These are phyloP conservation scores for Papilio aristodemus DNA, from an alignment of 1,140 invertebrate species.

Conservation along the genomic window DNA sequence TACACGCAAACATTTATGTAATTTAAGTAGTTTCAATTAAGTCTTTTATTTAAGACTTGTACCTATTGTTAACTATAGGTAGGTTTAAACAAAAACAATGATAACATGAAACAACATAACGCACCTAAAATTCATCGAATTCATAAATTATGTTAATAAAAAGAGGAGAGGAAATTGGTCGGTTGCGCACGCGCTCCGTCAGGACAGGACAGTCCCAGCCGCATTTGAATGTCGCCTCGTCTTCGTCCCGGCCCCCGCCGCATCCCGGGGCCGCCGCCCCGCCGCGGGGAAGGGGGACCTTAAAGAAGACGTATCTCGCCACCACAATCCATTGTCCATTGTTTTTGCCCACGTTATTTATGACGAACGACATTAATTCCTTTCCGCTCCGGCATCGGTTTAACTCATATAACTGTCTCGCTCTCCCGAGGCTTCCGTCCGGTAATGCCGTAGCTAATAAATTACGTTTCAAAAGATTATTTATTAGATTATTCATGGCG, in stretches of 20 bases:
- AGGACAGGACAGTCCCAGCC: constrained; percentile 47
- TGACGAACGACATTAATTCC: constrained; percentile 67
- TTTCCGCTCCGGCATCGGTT: constrained; percentile 46
- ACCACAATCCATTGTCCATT: constrained; percentile 78
- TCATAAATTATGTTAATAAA: constrained; percentile 21
- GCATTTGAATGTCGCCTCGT: constrained; percentile 44
- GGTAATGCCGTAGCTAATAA: constrained; percentile 72
- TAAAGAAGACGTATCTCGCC: constrained; percentile 78
- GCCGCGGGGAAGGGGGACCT: constrained; percentile 45
- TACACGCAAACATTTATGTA: too few relatives aligned
- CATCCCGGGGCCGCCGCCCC: constrained; percentile 7
- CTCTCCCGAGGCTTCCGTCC: constrained; percentile 66
- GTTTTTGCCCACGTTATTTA: constrained; percentile 78
- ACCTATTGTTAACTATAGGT: too few relatives aligned
- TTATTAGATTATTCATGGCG: constrained; percentile 79
- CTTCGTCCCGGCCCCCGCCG: constrained; percentile 5
- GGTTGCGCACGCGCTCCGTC: constrained; percentile 65
- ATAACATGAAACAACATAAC: too few relatives aligned
- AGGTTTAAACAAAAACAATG: too few relatives aligned
- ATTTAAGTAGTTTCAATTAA: too few relatives aligned
- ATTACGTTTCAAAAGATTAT: constrained; percentile 76
- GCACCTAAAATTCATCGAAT: background rate
- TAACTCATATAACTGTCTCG: constrained; percentile 38
- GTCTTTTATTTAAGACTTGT: too few relatives aligned
- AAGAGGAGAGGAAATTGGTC: constrained; percentile 5